Percentiles rank a stretch among this genome's conserved stretches.
Conservation (phyloP, 2,797 vertebrate species). For the Poecilia gillii region DNA sequence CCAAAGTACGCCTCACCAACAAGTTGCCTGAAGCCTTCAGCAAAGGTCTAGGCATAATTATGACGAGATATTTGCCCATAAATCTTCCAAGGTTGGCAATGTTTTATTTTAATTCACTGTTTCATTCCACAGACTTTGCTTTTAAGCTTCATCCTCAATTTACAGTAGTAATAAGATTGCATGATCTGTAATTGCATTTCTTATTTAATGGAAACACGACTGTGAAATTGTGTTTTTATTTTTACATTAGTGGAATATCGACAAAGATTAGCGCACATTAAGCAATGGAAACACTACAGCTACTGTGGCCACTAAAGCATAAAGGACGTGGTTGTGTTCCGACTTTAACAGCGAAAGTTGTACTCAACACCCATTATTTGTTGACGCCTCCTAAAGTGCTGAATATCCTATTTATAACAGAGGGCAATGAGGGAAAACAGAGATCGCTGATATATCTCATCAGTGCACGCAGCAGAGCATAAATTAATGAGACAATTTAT, state of each 20-base stretch:
- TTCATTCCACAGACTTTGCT: background rate
- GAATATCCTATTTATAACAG: slow-evolving; percentile 3
- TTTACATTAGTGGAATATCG: no score
- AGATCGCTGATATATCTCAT: slow-evolving; percentile 20
- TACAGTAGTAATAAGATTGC: background rate
- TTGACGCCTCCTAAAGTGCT: slow-evolving; percentile 21
- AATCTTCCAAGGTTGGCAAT: background rate
- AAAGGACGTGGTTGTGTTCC: background rate
- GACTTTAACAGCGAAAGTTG: slow-evolving; percentile 1
- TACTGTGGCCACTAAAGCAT: slow-evolving; percentile 1
- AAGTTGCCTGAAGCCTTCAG: background rate
- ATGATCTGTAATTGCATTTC: no score
- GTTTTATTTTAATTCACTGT: background rate
- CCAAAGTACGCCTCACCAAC: background rate
- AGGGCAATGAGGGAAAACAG: slow-evolving; percentile 6
- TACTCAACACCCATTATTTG: slow-evolving; percentile 5
- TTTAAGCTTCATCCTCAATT: background rate
- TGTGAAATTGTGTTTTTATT: no score
- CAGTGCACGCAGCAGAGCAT: slow-evolving; percentile 9
- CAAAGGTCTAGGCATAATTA: background rate
- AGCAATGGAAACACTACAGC: no score
- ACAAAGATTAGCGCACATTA: no score
- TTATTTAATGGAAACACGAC: no score
- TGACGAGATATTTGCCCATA: background rate
- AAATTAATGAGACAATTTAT: slow-evolving; percentile 30